Percentiles rank a stretch among this genome's conserved stretches.
Conservation (phyloP, 2,888 invertebrate genomes). For the Zootermopsis nevadensis region DNA sequence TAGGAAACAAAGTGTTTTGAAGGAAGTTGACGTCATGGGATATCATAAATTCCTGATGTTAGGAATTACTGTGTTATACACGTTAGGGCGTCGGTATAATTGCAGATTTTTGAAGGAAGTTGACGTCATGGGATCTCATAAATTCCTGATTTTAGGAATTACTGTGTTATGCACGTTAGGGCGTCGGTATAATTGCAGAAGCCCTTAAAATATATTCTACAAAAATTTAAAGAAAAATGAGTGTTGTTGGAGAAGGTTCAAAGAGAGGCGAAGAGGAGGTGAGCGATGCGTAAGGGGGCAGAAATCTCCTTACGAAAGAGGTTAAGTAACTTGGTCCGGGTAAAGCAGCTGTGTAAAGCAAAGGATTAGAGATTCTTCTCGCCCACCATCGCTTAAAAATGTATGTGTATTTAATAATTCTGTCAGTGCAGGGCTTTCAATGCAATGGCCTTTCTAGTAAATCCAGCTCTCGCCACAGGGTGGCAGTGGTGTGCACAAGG, state of each 20-base stretch:
- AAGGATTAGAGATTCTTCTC: slow-evolving; percentile 53
- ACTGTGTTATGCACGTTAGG: too few species aligned
- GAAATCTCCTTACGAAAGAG: slow-evolving; percentile 40
- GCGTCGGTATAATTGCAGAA: too few species aligned
- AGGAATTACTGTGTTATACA: too few species aligned
- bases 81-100: too few species aligned
- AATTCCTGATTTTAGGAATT: too few species aligned
- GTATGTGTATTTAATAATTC: slow-evolving; percentile 53
- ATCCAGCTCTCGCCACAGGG: neutral
- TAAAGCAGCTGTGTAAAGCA: slow-evolving; percentile 46
- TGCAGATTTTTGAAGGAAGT: too few species aligned
- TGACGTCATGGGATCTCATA: too few species aligned
- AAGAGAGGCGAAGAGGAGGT: slow-evolving; percentile 28
- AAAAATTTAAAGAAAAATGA: slow-evolving; percentile 4
- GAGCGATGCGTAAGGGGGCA: neutral
- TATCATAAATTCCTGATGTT: too few species aligned
- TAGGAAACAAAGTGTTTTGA: too few species aligned
- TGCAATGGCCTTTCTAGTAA: slow-evolving; percentile 9
- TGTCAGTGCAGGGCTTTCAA: slow-evolving; percentile 44
- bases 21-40: too few species aligned
- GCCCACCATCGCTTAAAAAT: slow-evolving; percentile 52
- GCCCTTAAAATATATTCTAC: neutral
- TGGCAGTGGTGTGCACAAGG: too few species aligned
- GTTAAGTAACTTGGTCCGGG: slow-evolving; percentile 40
- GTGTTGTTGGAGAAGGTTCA: neutral